These are phyloP conservation scores for Taurulus bubalis DNA, from an alignment of 2,113 vertebrate species.

Conservation along the genomic window DNA sequence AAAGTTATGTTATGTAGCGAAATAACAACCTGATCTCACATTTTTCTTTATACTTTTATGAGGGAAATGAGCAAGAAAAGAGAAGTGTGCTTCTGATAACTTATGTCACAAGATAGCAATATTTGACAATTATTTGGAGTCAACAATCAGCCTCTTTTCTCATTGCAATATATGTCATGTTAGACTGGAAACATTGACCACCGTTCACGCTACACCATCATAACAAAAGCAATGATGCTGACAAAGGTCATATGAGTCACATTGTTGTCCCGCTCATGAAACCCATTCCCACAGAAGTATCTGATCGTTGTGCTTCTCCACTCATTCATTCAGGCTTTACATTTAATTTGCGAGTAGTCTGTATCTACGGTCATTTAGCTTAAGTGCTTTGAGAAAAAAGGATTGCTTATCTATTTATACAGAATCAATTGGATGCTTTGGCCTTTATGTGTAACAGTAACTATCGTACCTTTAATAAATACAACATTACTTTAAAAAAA, in stretches of 20 bases:
- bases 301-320: neutral
- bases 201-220: too few relatives aligned
- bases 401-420: neutral
- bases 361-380: neutral
- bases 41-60: neutral
- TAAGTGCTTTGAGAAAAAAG: neutral
- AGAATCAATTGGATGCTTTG: neutral
- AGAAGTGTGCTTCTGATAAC: neutral
- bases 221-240: neutral
- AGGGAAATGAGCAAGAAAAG: neutral
- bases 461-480: neutral
- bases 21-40: neutral
- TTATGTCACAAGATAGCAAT: neutral
- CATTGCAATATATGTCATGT: neutral
- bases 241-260: neutral
- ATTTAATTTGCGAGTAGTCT: neutral
- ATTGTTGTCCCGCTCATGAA: neutral
- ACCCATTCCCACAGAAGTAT: neutral
- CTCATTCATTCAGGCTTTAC: neutral
- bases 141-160: neutral
- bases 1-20: neutral
- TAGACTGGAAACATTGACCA: neutral
- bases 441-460: neutral
- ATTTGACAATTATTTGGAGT: neutral
- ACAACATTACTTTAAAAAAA: neutral